phyloP scores from a whole-genome alignment of 2,888 invertebrate species.

The Heteropelma amictum region DNA sequence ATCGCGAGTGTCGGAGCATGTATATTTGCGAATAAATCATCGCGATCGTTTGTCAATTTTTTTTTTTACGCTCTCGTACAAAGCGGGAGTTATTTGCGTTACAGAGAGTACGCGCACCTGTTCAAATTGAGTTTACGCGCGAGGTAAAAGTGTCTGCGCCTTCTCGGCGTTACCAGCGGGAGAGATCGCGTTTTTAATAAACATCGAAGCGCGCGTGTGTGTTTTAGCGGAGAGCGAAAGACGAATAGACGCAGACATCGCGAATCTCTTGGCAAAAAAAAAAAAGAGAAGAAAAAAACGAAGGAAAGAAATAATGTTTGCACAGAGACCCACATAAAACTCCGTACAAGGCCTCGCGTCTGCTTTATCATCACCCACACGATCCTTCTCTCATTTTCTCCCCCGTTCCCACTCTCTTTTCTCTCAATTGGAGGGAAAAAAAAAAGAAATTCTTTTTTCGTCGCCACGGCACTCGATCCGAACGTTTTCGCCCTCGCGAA shows the following conservation, averaged over 20 bases:
- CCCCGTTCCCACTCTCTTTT: neutral
- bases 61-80: constrained; percentile 9
- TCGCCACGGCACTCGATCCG: constrained; percentile 31
- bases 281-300: constrained; percentile 7
- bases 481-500: constrained; percentile 5
- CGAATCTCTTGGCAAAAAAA: constrained; percentile 37
- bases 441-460: constrained; percentile 60
- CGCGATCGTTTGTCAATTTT: constrained; percentile 14
- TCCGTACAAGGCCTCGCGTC: constrained; percentile 54
- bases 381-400: constrained; percentile 13
- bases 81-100: constrained; percentile 29
- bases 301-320: constrained; percentile 47
- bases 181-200: neutral
- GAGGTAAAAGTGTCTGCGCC: constrained; percentile 15
- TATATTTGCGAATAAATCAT: neutral
- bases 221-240: neutral
- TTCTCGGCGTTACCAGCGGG: no score
- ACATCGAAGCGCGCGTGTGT: neutral
- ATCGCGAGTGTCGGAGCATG: neutral
- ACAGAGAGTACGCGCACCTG: constrained; percentile 62
- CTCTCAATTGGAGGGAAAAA: constrained; percentile 47
- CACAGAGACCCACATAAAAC: constrained; percentile 48
- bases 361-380: constrained; percentile 63
- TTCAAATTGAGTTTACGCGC: constrained; percentile 61
- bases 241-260: constrained; percentile 14